Conservation (phyloP, 2,888 invertebrate genomes). For the Drosophila gaucha region DNA sequence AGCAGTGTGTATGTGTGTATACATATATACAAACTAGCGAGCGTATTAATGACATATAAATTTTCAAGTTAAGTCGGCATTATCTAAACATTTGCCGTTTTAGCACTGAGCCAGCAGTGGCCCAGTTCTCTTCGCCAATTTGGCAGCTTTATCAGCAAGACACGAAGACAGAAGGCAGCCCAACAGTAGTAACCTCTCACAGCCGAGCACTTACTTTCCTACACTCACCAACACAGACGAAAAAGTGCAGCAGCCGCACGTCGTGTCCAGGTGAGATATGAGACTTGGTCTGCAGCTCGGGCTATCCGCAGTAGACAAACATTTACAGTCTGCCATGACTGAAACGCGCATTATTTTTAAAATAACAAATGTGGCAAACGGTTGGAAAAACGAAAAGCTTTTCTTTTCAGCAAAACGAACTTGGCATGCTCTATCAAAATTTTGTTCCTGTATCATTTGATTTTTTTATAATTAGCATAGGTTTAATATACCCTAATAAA, state of each 20-base stretch:
- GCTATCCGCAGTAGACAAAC: slow-evolving; percentile 40
- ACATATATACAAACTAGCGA: slow-evolving; percentile 10
- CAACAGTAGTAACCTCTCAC: slow-evolving; percentile 24
- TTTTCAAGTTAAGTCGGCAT: slow-evolving; percentile 68
- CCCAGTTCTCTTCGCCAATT: slow-evolving; percentile 42
- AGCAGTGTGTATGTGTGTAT: slow-evolving; percentile 4
- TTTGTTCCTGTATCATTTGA: not conserved
- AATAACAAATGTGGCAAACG: slow-evolving; percentile 33
- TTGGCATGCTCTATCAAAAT: not conserved
- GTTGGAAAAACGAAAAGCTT: not conserved
- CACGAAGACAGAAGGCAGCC: slow-evolving; percentile 10
- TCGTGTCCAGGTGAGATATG: slow-evolving; percentile 18
- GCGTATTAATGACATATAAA: slow-evolving; percentile 68
- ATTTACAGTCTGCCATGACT: slow-evolving; percentile 27
- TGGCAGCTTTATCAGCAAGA: slow-evolving; percentile 40
- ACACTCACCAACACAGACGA: slow-evolving; percentile 4
- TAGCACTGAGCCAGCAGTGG: slow-evolving; percentile 37
- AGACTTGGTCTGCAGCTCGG: slow-evolving; percentile 1
- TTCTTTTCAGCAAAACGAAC: not conserved
- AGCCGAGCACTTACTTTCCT: slow-evolving; percentile 10
- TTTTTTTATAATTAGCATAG: not conserved
- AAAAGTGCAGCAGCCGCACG: slow-evolving; percentile 33
- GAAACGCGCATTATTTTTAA: slow-evolving; percentile 44
- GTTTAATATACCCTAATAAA: not conserved
- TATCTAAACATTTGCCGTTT: slow-evolving; percentile 56